A percentile compares a stretch with the other conserved stretches of the same genome.
Evolutionary conservation across 2,113 vertebrate species (phyloP).

Genomic region (Oreotragus oreotragus): DNA sequence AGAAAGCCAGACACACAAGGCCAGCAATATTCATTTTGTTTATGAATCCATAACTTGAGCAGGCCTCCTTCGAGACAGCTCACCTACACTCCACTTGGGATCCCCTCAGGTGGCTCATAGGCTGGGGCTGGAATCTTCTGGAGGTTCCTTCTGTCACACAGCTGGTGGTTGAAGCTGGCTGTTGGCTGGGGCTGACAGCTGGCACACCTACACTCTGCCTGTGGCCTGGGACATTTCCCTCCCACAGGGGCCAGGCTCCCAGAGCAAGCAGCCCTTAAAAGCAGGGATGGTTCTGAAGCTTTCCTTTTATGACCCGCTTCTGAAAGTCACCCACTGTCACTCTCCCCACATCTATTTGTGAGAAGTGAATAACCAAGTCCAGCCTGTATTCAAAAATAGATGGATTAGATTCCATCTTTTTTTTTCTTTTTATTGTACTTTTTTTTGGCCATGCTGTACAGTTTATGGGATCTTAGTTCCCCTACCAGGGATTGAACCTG

Average conservation of each 20-base stretch:
- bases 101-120: not conserved
- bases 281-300: not conserved
- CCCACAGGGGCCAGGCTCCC: not conserved
- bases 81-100: conserved; percentile 2
- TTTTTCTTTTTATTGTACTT: not conserved
- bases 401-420: not conserved
- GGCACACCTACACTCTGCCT: not conserved
- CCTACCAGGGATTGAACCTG: not conserved
- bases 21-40: not conserved
- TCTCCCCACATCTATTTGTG: not conserved
- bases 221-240: not conserved
- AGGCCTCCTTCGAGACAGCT: not conserved
- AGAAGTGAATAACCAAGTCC: not conserved
- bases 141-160: not conserved
- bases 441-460: not conserved
- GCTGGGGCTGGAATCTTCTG: not conserved
- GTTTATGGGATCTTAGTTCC: not conserved
- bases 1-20: not conserved
- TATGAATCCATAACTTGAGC: not conserved
- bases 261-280: not conserved
- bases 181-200: not conserved
- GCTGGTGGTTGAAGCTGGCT: not conserved
- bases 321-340: not conserved
- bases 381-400: not conserved
- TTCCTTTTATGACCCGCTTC: not conserved